A percentile compares a stretch with the other conserved stretches of the same genome.
Evolutionary conservation across 2,888 invertebrate genomes (phyloP).

Genomic region (Acronicta leporina): DNA sequence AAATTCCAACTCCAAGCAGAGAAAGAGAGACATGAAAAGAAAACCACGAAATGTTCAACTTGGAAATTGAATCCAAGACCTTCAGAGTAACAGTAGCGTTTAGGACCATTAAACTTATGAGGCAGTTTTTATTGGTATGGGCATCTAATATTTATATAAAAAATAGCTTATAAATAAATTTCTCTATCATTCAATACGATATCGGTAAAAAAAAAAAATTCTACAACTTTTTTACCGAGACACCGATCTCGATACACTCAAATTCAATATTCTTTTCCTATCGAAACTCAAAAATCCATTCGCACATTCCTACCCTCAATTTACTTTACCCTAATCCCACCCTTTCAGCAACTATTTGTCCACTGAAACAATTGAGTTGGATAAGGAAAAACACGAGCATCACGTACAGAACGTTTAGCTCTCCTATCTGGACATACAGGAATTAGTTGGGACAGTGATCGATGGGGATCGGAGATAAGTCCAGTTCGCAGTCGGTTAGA

Average conservation of each 20-base stretch:
- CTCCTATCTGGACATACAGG: constrained; percentile 50
- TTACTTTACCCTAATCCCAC: constrained; percentile 58
- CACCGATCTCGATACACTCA: background rate
- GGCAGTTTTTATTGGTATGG: no score
- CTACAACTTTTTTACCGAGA: no score
- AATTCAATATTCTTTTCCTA: constrained; percentile 3
- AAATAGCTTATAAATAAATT: no score
- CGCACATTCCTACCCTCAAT: constrained; percentile 27
- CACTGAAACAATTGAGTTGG: constrained; percentile 71
- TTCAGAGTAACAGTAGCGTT: no score
- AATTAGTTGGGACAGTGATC: constrained; percentile 57
- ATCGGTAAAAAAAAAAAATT: no score
- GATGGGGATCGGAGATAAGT: constrained; percentile 51
- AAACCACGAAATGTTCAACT: no score
- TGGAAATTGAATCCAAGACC: no score
- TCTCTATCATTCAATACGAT: no score
- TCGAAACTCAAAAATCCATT: constrained; percentile 19
- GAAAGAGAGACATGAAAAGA: no score
- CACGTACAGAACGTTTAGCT: constrained; percentile 47
- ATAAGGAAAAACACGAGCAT: constrained; percentile 73
- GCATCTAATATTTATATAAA: no score
- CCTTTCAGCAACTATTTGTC: constrained; percentile 75
- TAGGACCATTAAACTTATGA: no score
- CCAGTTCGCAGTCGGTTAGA: constrained; percentile 35
- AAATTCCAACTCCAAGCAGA: no score